Conservation (phyloP, 2,113 vertebrate species). For the Dasyurus viverrinus region DNA sequence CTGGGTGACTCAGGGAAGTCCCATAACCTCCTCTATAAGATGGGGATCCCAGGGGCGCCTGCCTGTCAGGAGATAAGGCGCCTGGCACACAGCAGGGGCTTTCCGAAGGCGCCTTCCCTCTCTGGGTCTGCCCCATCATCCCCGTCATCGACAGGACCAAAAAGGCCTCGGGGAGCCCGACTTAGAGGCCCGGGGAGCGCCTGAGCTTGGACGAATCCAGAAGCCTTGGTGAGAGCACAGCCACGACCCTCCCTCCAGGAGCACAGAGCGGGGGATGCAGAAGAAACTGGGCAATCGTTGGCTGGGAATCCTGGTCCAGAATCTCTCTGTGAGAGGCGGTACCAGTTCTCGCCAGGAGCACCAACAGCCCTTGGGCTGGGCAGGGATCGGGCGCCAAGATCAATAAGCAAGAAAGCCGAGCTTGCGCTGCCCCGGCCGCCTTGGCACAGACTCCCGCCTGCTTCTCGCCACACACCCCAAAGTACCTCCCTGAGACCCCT, state of each 20-base stretch:
- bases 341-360: no score
- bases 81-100: background rate
- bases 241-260: background rate
- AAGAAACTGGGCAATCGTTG: background rate
- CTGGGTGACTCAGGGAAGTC: background rate
- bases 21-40: background rate
- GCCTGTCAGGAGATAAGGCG: background rate
- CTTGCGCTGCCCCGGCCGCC: no score
- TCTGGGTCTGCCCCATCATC: constrained; percentile 11
- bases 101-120: background rate
- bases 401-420: no score
- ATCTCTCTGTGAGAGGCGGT: background rate
- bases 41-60: no score
- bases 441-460: background rate
- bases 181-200: background rate
- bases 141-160: background rate
- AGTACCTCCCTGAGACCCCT: no score
- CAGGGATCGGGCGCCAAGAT: background rate
- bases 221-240: constrained; percentile 3
- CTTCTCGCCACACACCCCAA: no score
- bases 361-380: no score
- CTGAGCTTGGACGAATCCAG: background rate
- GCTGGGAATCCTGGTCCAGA: no score
- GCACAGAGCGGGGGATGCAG: background rate
- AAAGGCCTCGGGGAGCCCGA: no score